Conservation (phyloP, 2,888 invertebrate genomes). For the Volucella inanis region DNA sequence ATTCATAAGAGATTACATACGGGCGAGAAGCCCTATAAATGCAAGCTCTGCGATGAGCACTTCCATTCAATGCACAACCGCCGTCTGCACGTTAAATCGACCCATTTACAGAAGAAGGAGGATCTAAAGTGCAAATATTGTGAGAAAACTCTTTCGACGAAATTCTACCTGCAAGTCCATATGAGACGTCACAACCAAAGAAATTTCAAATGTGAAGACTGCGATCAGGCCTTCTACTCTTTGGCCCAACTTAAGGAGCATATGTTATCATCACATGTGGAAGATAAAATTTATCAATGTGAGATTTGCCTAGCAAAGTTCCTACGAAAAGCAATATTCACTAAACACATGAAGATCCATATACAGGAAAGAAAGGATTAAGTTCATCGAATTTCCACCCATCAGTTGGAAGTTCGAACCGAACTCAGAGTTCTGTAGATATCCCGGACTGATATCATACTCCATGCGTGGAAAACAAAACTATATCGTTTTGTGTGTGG, state of each 20-base stretch:
- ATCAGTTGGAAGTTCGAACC: constrained; percentile 72
- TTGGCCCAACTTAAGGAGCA: constrained; percentile 79
- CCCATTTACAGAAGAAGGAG: constrained; percentile 66
- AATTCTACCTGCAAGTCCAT: constrained; percentile 79
- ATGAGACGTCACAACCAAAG: constrained; percentile 79
- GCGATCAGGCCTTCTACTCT: constrained; percentile 79
- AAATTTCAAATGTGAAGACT: constrained; percentile 77
- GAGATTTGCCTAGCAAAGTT: constrained; percentile 77
- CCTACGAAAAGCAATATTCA: constrained; percentile 78
- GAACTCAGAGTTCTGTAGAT: constrained; percentile 53
- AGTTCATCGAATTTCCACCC: constrained; percentile 67
- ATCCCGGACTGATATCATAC: constrained; percentile 61
- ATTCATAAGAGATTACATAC: constrained; percentile 80
- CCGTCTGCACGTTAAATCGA: constrained; percentile 72
- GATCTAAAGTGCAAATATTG: constrained; percentile 78
- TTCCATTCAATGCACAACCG: constrained; percentile 76
- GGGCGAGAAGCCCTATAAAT: constrained; percentile 80
- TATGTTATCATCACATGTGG: constrained; percentile 77
- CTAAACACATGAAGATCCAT: constrained; percentile 78
- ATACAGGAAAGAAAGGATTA: constrained; percentile 62
- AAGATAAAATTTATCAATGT: constrained; percentile 77
- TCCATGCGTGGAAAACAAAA: constrained; percentile 48
- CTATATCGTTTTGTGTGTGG: not conserved
- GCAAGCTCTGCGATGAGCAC: constrained; percentile 65
- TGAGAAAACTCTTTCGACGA: constrained; percentile 77